Percentiles rank a stretch among this genome's conserved stretches.
These are phyloP conservation scores for Odontomyia ornata DNA, from an alignment of 2,888 invertebrate species.

Conservation along the genomic window DNA sequence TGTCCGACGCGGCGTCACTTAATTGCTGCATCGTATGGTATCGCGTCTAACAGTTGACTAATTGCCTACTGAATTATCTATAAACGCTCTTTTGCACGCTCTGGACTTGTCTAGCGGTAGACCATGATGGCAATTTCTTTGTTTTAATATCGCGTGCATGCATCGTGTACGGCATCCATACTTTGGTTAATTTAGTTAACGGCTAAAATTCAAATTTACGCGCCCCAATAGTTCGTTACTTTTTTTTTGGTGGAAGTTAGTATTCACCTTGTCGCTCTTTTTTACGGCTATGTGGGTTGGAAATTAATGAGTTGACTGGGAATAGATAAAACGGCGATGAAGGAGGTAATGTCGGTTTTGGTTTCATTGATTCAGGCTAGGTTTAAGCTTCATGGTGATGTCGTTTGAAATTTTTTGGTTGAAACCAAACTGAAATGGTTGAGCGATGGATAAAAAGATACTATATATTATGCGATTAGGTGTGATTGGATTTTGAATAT, in stretches of 20 bases:
- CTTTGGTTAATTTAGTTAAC: conserved; percentile 21
- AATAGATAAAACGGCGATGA: too few species aligned
- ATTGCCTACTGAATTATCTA: conserved; percentile 16
- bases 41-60: conserved; percentile 21
- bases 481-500: neutral
- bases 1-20: neutral
- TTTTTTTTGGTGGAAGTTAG: neutral
- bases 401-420: neutral
- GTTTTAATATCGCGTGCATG: conserved; percentile 5
- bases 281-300: conserved; percentile 29
- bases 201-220: conserved; percentile 17
- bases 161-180: neutral
- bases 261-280: conserved; percentile 23
- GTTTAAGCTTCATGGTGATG: neutral
- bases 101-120: neutral
- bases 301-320: conserved; percentile 13
- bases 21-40: too few species aligned
- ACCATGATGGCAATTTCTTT: neutral
- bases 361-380: conserved; percentile 5
- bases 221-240: neutral
- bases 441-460: neutral
- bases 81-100: too few species aligned
- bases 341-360: too few species aligned
- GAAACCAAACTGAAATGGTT: too few species aligned
- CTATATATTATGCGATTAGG: neutral